Base-by-base conservation (phyloP, 2,113 vertebrate species). In the Glareola pratincola region DNA sequence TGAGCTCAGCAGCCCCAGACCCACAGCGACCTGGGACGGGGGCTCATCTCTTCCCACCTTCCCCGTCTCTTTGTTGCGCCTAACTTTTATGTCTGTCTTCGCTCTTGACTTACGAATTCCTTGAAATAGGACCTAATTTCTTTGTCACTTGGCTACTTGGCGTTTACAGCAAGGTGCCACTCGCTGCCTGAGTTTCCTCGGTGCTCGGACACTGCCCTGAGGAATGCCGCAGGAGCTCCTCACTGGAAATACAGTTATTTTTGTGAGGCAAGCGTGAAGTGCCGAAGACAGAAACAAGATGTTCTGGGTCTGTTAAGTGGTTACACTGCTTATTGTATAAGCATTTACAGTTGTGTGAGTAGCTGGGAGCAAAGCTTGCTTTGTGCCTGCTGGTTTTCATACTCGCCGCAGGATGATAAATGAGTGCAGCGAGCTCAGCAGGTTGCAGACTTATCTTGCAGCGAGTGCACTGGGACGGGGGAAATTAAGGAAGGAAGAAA, bases 201-300 rank as follows among this genome's bases (percentile, higher is more conserved):
- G 14, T 43, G 72, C 53, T 41, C 4, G n/a, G 80, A 5, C 48
- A 50, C 8, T 3, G 1, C 3, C 2, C 22, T 6, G 24, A 16
- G 72, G 89, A 85, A 81, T 90, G 80, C 80, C 57, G 72, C 12
- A 73, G 56, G 56, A 87, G 74, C 80, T 90, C 22, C 63, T 77
- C n/a, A 0, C 60, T 90, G 76, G 59, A 73, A n/a, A 32, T 41
- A 10, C 20, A 3, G 9, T 32, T 34, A 36, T 59, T 60, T 79
- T 23, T 19, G 60, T 21, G 75, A 68, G 86, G 92, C 86, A 80
- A 23, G 50, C 30, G 16, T 43, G 86, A 60, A 11, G n/a, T 10
- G 68, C 76, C 39, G 84, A 36, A n/a, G 90, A 66, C 63, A 91
- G 73, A 66, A 39, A 74, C 23, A 21, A 77, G 87, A 48, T 47